These are phyloP conservation scores for Lasioglossum oenotherae DNA, from an alignment of 2,888 invertebrate species.

Conservation along the genomic window DNA sequence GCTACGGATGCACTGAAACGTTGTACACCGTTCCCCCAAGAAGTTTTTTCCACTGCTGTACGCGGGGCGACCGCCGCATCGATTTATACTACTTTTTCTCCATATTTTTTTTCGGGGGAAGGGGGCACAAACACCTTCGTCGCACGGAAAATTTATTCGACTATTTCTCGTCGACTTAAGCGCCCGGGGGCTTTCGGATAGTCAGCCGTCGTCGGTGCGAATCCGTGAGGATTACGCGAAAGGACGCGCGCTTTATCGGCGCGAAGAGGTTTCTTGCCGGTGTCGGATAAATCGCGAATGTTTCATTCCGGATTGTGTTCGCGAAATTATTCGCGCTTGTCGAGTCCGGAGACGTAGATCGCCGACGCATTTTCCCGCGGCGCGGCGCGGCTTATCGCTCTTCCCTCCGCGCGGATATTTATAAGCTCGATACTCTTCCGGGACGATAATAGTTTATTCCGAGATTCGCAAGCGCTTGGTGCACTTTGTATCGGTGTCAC, in stretches of 20 bases:
- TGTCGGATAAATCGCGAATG: background rate
- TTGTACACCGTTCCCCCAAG: constrained; percentile 35
- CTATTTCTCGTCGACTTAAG: constrained; percentile 34
- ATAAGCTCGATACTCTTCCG: background rate
- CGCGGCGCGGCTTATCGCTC: background rate
- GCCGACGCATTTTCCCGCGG: background rate
- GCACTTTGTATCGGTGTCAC: constrained; percentile 58
- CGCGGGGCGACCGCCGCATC: constrained; percentile 1
- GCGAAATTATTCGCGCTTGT: background rate
- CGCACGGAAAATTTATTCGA: constrained; percentile 33
- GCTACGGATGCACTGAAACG: constrained; percentile 50
- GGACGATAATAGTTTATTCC: constrained; percentile 41
- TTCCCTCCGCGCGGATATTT: constrained; percentile 26
- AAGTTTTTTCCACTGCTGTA: background rate
- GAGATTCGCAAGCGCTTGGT: constrained; percentile 25
- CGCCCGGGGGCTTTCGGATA: background rate
- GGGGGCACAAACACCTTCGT: constrained; percentile 9
- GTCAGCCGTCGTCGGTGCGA: background rate
- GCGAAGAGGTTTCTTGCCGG: background rate
- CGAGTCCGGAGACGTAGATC: background rate
- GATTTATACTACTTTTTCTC: constrained; percentile 27
- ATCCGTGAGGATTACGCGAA: constrained; percentile 25
- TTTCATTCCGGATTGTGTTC: background rate
- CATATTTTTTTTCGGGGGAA: background rate
- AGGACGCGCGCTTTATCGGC: background rate